These are phyloP conservation scores for Melikaiella ostensackeni DNA, from an alignment of 2,888 invertebrate species.

Conservation along the genomic window DNA sequence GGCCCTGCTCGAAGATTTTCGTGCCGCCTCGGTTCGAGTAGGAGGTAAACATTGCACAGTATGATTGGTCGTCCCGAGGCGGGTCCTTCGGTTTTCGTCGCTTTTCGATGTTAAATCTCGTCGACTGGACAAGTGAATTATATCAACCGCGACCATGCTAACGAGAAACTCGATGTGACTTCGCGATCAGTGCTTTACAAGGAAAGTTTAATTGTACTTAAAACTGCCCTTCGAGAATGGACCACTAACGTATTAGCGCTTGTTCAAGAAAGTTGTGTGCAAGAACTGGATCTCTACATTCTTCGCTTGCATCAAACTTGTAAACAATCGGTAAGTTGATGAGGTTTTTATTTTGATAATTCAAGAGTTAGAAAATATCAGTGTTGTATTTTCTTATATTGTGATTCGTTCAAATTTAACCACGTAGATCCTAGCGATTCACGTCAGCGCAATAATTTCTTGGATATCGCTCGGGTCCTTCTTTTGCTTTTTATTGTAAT, in stretches of 20 bases:
- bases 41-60: conserved; percentile 75
- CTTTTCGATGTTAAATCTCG: conserved; percentile 48
- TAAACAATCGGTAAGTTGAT: background rate
- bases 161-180: conserved; percentile 45
- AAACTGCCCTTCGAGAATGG: conserved; percentile 1
- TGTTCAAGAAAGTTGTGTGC: background rate
- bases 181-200: conserved; percentile 20
- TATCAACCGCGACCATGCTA: conserved; percentile 46
- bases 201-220: background rate
- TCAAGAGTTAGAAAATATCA: background rate
- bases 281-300: background rate
- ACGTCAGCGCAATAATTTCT: too few species aligned
- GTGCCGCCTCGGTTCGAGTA: conserved; percentile 65
- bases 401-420: too few species aligned
- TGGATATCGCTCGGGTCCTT: too few species aligned
- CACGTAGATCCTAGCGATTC: too few species aligned
- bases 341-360: background rate
- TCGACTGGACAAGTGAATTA: conserved; percentile 52
- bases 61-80: conserved; percentile 74
- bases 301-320: background rate
- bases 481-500: too few species aligned
- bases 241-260: background rate
- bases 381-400: too few species aligned
- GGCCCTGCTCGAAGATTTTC: conserved; percentile 66
- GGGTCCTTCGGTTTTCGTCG: conserved; percentile 73